phyloP scores from a whole-genome alignment of 2,113 vertebrate genomes.

The Dasyornis broadbenti region DNA sequence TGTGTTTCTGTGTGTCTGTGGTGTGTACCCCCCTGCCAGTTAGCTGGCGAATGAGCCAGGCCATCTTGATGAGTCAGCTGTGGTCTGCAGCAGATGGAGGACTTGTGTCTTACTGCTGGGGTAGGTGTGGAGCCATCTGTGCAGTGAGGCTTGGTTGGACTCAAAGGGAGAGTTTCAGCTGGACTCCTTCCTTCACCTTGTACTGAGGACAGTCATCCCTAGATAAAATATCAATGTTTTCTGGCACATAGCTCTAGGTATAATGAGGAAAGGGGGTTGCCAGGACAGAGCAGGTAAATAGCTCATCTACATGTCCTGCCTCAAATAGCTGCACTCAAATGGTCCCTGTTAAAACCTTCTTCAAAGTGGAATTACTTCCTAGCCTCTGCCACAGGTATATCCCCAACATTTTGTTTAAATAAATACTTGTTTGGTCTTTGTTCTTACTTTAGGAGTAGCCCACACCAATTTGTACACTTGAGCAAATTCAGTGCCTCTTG shows the following conservation, averaged over 20 bases:
- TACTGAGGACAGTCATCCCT: neutral
- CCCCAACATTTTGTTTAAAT: neutral
- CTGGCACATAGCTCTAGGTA: neutral
- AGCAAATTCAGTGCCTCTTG: neutral
- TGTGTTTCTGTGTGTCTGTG: neutral
- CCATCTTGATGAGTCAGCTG: neutral
- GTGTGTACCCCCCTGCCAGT: neutral
- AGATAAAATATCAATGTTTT: neutral
- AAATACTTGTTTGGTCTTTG: neutral
- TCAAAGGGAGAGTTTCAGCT: conserved; percentile 5
- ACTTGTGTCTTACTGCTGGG: conserved; percentile 38
- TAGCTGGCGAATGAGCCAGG: conserved; percentile 4
- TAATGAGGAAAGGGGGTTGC: neutral
- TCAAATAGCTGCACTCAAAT: neutral
- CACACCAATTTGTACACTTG: neutral
- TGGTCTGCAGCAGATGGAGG: conserved; percentile 42
- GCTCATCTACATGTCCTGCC: neutral
- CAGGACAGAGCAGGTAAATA: neutral
- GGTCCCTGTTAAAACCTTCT: neutral
- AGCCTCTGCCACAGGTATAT: neutral
- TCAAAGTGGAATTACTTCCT: neutral
- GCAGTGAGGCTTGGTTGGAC: neutral
- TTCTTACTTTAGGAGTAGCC: neutral
- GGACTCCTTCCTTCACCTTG: conserved; percentile 14
- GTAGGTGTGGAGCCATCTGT: conserved; percentile 45